phyloP scores from a whole-genome alignment of 1,140 invertebrate species.

The Lordiphosa collinella region DNA sequence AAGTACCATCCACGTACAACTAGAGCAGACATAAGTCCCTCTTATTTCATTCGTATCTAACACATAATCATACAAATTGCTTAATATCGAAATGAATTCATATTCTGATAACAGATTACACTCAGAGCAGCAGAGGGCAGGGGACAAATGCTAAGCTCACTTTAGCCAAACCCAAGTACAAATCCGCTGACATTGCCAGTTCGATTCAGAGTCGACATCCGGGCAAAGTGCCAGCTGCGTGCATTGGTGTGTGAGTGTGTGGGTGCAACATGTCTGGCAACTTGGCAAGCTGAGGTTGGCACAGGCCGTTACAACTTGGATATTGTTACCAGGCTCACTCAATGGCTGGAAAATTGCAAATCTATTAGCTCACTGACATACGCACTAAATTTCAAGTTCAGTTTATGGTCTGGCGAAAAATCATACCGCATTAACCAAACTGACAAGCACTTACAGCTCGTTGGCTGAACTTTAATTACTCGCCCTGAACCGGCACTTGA shows the following conservation, averaged over 20 bases:
- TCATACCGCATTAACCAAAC: conserved; percentile 21
- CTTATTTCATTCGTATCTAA: not conserved
- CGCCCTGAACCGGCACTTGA: conserved; percentile 40
- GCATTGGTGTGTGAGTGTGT: not conserved
- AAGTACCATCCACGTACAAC: too few relatives aligned
- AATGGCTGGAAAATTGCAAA: conserved; percentile 66
- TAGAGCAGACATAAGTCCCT: not conserved
- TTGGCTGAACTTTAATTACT: conserved; percentile 50
- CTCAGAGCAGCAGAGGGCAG: not conserved
- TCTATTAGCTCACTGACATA: conserved; percentile 21
- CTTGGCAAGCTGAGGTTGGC: conserved; percentile 2
- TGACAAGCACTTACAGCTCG: conserved; percentile 24
- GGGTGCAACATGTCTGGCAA: conserved; percentile 15
- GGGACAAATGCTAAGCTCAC: not conserved
- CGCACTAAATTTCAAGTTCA: conserved; percentile 31
- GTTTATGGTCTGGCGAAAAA: conserved; percentile 12
- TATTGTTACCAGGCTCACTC: conserved; percentile 37
- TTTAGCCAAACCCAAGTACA: conserved; percentile 13
- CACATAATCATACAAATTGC: conserved; percentile 8
- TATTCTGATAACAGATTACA: conserved; percentile 5
- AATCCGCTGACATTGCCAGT: conserved; percentile 31
- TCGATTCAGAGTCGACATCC: conserved; percentile 12
- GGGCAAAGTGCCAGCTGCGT: conserved; percentile 1
- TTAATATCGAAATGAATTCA: conserved; percentile 1
- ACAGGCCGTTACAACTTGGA: conserved; percentile 6